A percentile compares a stretch with the other conserved stretches of the same genome.
Evolutionary conservation across 2,113 vertebrate genomes (phyloP).

Genomic region (Rhea pennata): DNA sequence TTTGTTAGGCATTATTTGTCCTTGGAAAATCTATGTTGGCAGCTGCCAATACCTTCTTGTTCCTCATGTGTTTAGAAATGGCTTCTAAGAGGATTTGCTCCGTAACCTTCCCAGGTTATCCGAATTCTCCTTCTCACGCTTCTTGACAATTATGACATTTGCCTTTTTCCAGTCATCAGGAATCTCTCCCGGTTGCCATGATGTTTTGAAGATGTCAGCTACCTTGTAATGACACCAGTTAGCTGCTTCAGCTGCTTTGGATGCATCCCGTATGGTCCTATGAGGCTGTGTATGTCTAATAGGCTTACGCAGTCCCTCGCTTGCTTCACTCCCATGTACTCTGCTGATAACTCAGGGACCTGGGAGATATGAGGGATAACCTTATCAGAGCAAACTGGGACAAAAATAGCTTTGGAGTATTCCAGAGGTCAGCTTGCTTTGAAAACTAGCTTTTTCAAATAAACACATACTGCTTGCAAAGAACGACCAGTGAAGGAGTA

Average conservation of each 20-base stretch:
- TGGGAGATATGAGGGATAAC: neutral
- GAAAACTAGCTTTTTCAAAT: neutral
- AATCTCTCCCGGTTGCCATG: neutral
- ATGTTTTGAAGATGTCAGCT: neutral
- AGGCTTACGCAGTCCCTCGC: neutral
- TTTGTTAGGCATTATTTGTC: neutral
- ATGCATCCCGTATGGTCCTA: neutral
- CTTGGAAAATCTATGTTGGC: neutral
- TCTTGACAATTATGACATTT: neutral
- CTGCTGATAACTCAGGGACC: neutral
- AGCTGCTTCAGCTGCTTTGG: neutral
- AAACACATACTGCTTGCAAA: neutral
- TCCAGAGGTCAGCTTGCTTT: neutral
- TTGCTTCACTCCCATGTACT: neutral
- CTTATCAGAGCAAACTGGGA: neutral
- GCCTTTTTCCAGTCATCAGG: neutral
- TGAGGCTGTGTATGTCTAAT: neutral
- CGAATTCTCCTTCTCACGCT: neutral
- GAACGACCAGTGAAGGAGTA: neutral
- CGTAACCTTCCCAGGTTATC: neutral
- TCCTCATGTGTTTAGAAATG: neutral
- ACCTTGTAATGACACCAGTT: neutral
- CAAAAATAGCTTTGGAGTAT: neutral
- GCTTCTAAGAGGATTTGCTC: neutral
- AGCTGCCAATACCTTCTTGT: neutral